Evolutionary conservation across 2,113 vertebrate species (phyloP).

Genomic region (Oncorhynchus kisutch): DNA sequence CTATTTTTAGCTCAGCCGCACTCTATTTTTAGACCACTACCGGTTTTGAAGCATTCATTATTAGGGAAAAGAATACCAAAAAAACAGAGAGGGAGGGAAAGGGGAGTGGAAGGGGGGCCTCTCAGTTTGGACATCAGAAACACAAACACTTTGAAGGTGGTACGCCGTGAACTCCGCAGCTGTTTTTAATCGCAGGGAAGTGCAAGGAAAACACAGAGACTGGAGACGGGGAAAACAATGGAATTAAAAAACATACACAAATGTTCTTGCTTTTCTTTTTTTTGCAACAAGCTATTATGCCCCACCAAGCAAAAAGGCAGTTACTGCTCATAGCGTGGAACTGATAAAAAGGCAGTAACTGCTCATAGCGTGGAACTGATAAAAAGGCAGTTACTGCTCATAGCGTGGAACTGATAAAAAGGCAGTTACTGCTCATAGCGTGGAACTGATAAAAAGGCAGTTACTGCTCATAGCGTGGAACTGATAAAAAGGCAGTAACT

Average conservation of each 20-base stretch:
- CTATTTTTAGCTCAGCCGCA: conserved; percentile 91
- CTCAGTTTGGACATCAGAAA: conserved; percentile 75
- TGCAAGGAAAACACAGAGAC: conserved; percentile 26
- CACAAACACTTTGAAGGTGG: conserved; percentile 76
- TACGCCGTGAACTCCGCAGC: conserved; percentile 80
- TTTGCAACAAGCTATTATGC: conserved; percentile 81
- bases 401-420: too few relatives aligned
- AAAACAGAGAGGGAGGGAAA: conserved; percentile 44
- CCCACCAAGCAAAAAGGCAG: too few relatives aligned
- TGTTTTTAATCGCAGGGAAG: conserved; percentile 79
- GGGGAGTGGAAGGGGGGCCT: conserved; percentile 28
- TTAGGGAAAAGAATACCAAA: conserved; percentile 79
- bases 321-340: too few relatives aligned
- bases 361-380: too few relatives aligned
- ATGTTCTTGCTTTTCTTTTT: conserved; percentile 73
- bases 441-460: too few relatives aligned
- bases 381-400: too few relatives aligned
- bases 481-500: too few relatives aligned
- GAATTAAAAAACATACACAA: conserved; percentile 77
- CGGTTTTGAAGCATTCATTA: conserved; percentile 87
- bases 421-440: too few relatives aligned
- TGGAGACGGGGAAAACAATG: conserved; percentile 11
- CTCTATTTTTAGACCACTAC: conserved; percentile 96
- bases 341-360: too few relatives aligned
- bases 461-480: too few relatives aligned